Evolutionary conservation across 2,113 vertebrate genomes (phyloP), one percentile per base, ranked within the genome.

Genomic region (Danio rerio): DNA sequence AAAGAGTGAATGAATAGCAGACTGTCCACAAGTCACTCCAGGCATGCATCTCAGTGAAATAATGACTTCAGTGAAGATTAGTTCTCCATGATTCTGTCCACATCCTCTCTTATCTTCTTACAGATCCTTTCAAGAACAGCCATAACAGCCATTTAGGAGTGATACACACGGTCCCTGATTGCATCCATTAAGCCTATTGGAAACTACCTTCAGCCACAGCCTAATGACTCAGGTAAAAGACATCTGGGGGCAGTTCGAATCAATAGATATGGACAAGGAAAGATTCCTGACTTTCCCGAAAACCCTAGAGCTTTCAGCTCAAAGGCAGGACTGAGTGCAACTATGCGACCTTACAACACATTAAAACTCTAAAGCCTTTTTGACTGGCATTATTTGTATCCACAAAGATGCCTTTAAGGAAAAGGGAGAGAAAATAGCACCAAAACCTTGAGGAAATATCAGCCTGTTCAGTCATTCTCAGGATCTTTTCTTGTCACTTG

Each of bases 221-320:
- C 45, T 87, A 87, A 87, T 84, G 83, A 80, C 63, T 80, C 73
- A 69, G 76, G 56, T 47, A 76, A 72, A 66, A 42, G 8, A 42
- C 7, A 65, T 58, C 43, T 59, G 56, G 74, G 21, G 49, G 59
- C 59, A 43, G 75, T 52, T 79, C 40, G 81, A 84, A 81, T 82
- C 81, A 85, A 80, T 73, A 74, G 58, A 70, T n/a, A 77, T 65
- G 68, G 50, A 78, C 18, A 49, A 18, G 47, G 21, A 81, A 75
- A 76, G 83, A 85, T 86, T 68, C 80, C 65, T 85, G 84, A 83
- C 81, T 84, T 78, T 61, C 73, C 18, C 12, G 43, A 50, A 13
- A 62, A 40, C 58, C 72, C 61, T 31, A 59, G 66, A 84, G 85
- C 79, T 59, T 62, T 84, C 66, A 68, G 59, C 18, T 77, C 62